A percentile compares a stretch with the other conserved stretches of the same genome.
phyloP scores from a whole-genome alignment of 2,888 invertebrate genomes.

The Mesochorus sp. region DNA sequence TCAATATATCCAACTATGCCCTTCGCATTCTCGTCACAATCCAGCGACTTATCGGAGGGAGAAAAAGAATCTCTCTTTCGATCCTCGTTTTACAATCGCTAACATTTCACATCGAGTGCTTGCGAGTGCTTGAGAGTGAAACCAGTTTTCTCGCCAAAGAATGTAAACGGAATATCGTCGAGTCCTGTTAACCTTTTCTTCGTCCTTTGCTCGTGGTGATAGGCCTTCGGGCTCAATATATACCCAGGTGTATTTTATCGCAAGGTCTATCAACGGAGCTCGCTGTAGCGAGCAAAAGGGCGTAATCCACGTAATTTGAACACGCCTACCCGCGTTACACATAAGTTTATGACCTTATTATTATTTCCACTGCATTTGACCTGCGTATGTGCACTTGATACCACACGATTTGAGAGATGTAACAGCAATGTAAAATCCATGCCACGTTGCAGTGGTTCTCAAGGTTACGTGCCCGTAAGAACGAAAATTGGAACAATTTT shows the following conservation, averaged over 20 bases:
- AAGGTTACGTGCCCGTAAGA: no score
- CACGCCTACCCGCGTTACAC: no score
- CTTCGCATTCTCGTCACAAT: background rate
- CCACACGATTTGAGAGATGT: no score
- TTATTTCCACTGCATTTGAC: no score
- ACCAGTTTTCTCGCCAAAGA: constrained; percentile 74
- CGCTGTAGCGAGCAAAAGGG: constrained; percentile 1
- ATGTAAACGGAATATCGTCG: constrained; percentile 77
- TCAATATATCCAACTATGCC: constrained; percentile 3
- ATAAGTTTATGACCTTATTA: no score
- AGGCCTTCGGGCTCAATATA: constrained; percentile 32
- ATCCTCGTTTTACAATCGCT: no score
- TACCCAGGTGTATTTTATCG: constrained; percentile 3
- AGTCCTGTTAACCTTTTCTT: constrained; percentile 79
- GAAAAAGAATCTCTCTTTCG: no score
- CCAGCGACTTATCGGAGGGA: background rate
- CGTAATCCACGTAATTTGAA: background rate
- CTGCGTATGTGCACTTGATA: no score
- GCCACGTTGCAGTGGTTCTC: no score
- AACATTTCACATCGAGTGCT: no score
- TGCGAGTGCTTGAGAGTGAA: constrained; percentile 68
- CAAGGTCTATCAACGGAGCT: background rate
- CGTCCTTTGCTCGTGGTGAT: constrained; percentile 68
- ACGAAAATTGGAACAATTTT: no score
- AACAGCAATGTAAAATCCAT: no score